Percentiles rank a stretch among this genome's conserved stretches.
Conservation (phyloP, 2,888 invertebrate genomes). For the Catocala nupta region DNA sequence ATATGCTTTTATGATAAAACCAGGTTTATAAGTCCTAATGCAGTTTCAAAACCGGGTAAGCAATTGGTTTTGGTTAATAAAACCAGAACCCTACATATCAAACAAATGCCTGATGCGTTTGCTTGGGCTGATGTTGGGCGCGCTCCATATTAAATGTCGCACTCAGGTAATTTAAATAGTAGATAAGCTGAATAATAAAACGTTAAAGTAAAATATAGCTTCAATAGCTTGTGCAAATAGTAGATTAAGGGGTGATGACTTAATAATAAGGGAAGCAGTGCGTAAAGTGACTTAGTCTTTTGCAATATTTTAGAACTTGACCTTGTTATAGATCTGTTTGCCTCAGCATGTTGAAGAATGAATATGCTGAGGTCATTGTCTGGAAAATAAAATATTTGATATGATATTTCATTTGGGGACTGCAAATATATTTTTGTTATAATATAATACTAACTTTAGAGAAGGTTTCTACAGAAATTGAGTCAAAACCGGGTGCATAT, state of each 20-base stretch:
- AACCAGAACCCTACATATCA: too few relatives aligned
- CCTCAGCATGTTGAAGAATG: slow-evolving; percentile 72
- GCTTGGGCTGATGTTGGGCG: slow-evolving; percentile 46
- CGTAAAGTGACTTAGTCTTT: too few relatives aligned
- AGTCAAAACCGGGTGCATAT: slow-evolving; percentile 66
- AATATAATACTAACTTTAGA: slow-evolving; percentile 62
- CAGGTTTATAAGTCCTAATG: too few relatives aligned
- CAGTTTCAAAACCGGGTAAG: too few relatives aligned
- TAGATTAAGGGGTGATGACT: neutral
- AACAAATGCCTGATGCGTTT: too few relatives aligned
- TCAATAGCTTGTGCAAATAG: neutral
- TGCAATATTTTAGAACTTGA: too few relatives aligned
- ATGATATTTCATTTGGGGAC: neutral
- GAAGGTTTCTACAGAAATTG: slow-evolving; percentile 73
- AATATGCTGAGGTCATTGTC: slow-evolving; percentile 73
- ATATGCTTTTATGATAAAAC: too few relatives aligned
- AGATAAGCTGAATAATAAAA: slow-evolving; percentile 26
- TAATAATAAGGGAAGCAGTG: too few relatives aligned
- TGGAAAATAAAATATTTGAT: slow-evolving; percentile 51
- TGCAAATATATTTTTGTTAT: neutral
- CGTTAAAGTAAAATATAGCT: neutral
- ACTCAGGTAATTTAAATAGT: slow-evolving; percentile 28
- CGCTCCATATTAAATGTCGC: slow-evolving; percentile 52
- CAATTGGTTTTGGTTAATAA: too few relatives aligned
- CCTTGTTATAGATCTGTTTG: slow-evolving; percentile 49